phyloP scores from a whole-genome alignment of 2,888 invertebrate species.

The Xestobium rufovillosum region DNA sequence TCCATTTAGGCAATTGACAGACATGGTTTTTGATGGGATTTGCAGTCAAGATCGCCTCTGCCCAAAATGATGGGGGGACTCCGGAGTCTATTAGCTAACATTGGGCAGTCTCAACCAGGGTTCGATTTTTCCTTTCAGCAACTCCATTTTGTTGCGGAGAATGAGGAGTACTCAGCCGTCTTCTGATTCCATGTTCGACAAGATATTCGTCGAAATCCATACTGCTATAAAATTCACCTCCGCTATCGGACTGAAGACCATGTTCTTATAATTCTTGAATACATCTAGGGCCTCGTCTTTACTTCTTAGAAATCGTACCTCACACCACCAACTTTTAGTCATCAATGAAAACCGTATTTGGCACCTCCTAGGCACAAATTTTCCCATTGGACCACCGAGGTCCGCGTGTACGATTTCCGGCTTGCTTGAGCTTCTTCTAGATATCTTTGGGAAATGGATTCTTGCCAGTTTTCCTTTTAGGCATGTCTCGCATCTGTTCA shows the following conservation, averaged over 20 bases:
- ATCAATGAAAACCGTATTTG: neutral
- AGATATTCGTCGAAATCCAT: slow-evolving; percentile 12
- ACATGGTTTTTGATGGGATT: slow-evolving; percentile 32
- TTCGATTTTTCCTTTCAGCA: slow-evolving; percentile 25
- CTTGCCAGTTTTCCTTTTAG: neutral
- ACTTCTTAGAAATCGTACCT: slow-evolving; percentile 8
- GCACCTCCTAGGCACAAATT: too few species aligned
- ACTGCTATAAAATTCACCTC: slow-evolving; percentile 13
- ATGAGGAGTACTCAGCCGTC: slow-evolving; percentile 10
- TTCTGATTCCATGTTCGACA: slow-evolving; percentile 16
- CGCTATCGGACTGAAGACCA: slow-evolving; percentile 20
- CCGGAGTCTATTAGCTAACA: slow-evolving; percentile 28
- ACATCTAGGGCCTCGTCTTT: slow-evolving; percentile 6
- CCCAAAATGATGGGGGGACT: slow-evolving; percentile 29
- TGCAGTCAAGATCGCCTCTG: slow-evolving; percentile 32
- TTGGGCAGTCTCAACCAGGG: slow-evolving; percentile 29
- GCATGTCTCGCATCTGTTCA: slow-evolving; percentile 2
- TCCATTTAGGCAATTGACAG: slow-evolving; percentile 20
- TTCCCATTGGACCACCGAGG: neutral
- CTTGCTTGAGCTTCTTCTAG: slow-evolving; percentile 1
- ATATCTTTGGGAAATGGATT: neutral
- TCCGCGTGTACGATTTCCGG: slow-evolving; percentile 1
- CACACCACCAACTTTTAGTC: slow-evolving; percentile 5
- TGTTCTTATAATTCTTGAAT: slow-evolving; percentile 13
- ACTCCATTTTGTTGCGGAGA: slow-evolving; percentile 15